Percentiles rank a stretch among this genome's conserved stretches.
Evolutionary conservation across 2,888 invertebrate genomes (phyloP).

Genomic region (Pachliopta kotzebuea): DNA sequence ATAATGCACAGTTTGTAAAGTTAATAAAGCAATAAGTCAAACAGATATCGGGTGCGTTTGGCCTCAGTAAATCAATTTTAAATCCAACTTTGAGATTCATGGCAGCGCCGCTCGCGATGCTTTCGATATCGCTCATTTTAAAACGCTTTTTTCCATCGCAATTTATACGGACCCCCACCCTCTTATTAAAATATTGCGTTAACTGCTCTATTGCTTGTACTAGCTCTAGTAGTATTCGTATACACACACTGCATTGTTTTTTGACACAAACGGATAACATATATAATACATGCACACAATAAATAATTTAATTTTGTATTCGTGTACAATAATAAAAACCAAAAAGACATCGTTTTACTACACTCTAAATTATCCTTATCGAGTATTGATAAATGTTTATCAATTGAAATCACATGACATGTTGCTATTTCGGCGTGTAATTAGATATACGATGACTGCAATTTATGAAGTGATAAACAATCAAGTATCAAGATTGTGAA

Average conservation of each 20-base stretch:
- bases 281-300: too few species aligned
- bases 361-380: background rate
- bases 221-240: too few species aligned
- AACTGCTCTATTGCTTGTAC: background rate
- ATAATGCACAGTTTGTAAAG: constrained; percentile 22
- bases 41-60: constrained; percentile 62
- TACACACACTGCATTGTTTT: too few species aligned
- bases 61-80: constrained; percentile 68
- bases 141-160: constrained; percentile 55
- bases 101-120: constrained; percentile 54
- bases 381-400: background rate
- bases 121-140: constrained; percentile 73
- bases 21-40: constrained; percentile 60
- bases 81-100: constrained; percentile 49
- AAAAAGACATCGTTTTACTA: background rate
- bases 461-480: background rate
- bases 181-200: constrained; percentile 26
- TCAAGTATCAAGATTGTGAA: constrained; percentile 37
- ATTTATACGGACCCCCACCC: constrained; percentile 44
- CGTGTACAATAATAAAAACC: background rate
- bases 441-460: background rate
- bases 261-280: too few species aligned
- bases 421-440: background rate
- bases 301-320: too few species aligned
- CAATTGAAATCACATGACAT: background rate